These are phyloP conservation scores for Bungarus multicinctus DNA, from an alignment of 2,113 vertebrate genomes.

Conservation along the genomic window DNA sequence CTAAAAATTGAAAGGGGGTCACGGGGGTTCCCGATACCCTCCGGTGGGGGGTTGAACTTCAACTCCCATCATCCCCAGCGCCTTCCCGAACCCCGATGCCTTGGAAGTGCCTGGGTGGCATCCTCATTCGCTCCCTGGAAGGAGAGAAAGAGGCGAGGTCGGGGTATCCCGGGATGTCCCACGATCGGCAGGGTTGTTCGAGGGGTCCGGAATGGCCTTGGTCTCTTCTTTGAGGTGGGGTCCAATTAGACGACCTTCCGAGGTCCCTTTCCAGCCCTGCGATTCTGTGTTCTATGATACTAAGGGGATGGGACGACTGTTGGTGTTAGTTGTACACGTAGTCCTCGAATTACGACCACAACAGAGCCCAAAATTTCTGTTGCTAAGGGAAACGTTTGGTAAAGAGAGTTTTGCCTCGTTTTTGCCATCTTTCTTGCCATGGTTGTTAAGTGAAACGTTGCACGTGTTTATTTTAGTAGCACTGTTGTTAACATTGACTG, in stretches of 20 bases:
- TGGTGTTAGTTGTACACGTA: background rate
- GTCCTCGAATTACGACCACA: background rate
- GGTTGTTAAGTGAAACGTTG: background rate
- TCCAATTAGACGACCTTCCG: background rate
- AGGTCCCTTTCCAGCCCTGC: background rate
- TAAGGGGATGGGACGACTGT: background rate
- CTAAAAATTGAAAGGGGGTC: background rate
- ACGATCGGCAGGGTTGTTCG: background rate
- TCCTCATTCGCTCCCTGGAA: background rate
- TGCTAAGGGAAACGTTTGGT: background rate
- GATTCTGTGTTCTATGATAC: background rate
- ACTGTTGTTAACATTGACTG: background rate
- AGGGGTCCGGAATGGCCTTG: background rate
- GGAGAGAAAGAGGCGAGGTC: background rate
- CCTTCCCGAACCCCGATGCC: background rate
- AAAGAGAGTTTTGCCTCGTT: background rate
- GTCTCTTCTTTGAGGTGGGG: background rate
- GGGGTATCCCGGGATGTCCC: no score
- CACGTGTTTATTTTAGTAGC: background rate
- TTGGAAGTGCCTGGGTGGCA: background rate
- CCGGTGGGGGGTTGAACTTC: background rate
- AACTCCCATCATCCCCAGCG: background rate
- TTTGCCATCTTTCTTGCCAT: background rate
- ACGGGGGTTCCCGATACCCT: background rate
- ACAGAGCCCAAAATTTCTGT: background rate